Evolutionary conservation across 2,113 vertebrate genomes (phyloP).

Genomic region (Limnothrissa miodon): DNA sequence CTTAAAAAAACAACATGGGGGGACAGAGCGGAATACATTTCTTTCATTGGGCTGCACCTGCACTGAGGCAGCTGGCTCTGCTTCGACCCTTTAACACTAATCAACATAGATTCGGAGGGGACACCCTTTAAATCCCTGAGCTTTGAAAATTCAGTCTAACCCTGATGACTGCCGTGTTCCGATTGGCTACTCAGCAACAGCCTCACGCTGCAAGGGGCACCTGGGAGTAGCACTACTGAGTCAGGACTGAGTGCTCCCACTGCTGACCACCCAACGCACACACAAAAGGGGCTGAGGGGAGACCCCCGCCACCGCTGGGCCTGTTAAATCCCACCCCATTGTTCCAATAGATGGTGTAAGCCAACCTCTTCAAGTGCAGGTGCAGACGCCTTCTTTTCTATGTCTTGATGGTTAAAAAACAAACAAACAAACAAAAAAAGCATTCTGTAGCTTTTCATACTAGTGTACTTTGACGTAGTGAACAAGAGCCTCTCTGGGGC

Average conservation of each 20-base stretch:
- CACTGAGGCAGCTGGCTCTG: background rate
- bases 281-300: background rate
- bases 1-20: background rate
- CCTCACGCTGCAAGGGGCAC: background rate
- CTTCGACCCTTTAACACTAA: background rate
- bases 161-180: background rate
- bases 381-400: background rate
- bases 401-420: background rate
- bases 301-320: background rate
- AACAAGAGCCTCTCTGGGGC: background rate
- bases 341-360: background rate
- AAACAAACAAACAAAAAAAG: background rate
- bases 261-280: background rate
- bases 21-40: background rate
- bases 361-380: background rate
- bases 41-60: background rate
- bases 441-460: slow-evolving; percentile 10
- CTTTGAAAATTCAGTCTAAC: slow-evolving; percentile 7
- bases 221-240: background rate
- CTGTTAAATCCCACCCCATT: background rate
- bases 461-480: background rate
- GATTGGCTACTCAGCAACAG: background rate
- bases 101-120: background rate
- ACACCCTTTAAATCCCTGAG: slow-evolving; percentile 7
- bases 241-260: background rate